A percentile compares a stretch with the other conserved stretches of the same genome.
Evolutionary conservation across 2,113 vertebrate genomes (phyloP).

Genomic region (Hylia prasina): DNA sequence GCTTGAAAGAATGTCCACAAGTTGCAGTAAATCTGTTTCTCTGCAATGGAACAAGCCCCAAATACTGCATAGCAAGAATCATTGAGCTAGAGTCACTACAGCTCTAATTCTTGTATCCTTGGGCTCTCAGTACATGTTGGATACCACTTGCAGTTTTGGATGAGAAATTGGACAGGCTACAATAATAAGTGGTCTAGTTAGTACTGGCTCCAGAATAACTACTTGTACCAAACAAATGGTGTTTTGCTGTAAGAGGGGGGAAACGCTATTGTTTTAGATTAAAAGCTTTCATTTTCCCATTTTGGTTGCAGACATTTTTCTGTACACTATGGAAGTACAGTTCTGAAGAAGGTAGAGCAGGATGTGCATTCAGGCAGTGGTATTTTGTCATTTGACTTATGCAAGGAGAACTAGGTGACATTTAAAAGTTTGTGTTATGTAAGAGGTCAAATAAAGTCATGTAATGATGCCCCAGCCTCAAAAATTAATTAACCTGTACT

Average conservation of each 20-base stretch:
- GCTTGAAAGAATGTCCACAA: neutral
- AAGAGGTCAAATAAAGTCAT: neutral
- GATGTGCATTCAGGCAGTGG: neutral
- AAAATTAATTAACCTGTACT: neutral
- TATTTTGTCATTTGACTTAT: neutral
- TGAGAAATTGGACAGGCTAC: conserved; percentile 15
- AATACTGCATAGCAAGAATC: neutral
- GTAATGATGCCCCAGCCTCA: neutral
- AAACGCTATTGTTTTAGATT: neutral
- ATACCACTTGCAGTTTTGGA: neutral
- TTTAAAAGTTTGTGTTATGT: neutral
- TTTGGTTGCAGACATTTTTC: neutral
- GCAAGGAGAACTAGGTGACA: neutral
- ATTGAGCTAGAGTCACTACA: neutral
- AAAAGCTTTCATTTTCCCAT: neutral
- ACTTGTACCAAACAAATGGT: neutral
- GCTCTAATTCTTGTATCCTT: conserved; percentile 41
- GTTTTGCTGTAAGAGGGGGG: neutral
- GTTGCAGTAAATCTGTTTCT: conserved; percentile 18
- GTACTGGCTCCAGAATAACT: neutral
- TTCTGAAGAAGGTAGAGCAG: neutral
- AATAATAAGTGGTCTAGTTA: conserved; percentile 38
- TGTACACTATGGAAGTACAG: neutral
- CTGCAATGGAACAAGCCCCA: neutral
- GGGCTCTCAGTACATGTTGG: neutral